Evolutionary conservation across 2,888 invertebrate genomes (phyloP).

Genomic region (Aspidiotus destructor): DNA sequence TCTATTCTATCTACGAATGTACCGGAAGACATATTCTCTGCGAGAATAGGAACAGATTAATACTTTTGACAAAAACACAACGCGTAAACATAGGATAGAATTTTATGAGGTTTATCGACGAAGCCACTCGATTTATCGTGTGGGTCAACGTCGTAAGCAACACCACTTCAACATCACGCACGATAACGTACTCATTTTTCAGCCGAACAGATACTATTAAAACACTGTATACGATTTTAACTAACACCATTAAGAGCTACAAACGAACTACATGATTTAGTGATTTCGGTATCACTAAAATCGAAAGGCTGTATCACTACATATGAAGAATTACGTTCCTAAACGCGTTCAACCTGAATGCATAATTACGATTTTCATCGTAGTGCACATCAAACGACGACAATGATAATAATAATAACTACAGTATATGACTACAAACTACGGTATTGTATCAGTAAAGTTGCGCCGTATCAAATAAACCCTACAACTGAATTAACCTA

Average conservation of each 20-base stretch:
- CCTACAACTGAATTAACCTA: neutral
- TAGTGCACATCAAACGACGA: no score
- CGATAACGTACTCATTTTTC: neutral
- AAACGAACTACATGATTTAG: no score
- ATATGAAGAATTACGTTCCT: no score
- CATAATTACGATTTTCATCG: no score
- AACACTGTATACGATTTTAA: no score
- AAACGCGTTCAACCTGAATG: no score
- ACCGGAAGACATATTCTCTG: conserved; percentile 46
- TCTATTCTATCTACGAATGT: conserved; percentile 98
- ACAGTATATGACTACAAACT: neutral
- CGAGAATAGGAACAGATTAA: conserved; percentile 14
- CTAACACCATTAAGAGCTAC: no score
- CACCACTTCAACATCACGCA: neutral
- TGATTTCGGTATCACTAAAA: no score
- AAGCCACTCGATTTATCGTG: neutral
- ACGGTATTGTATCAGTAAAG: neutral
- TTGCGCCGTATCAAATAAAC: neutral
- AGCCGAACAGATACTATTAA: no score
- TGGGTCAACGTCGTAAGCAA: neutral
- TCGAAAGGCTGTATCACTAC: no score
- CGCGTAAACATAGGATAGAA: neutral
- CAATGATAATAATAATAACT: no score
- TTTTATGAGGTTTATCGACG: neutral
- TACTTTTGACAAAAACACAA: neutral